A percentile compares a stretch with the other conserved stretches of the same genome.
Conservation (phyloP, 1,140 invertebrate species). For the Aphidius gifuensis region DNA sequence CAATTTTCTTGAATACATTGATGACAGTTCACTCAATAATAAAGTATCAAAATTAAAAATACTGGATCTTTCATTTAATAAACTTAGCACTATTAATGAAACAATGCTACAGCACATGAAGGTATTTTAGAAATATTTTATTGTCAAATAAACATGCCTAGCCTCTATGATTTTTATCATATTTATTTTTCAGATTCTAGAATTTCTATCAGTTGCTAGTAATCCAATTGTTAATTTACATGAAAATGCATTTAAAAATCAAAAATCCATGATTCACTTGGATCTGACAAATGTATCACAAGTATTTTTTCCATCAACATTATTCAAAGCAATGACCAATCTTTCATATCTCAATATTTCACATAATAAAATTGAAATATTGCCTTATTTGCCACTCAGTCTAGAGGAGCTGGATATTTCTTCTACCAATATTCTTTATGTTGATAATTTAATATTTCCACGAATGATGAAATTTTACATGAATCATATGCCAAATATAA, state of each 20-base stretch:
- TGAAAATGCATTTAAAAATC: conserved; percentile 42
- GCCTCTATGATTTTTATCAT: not conserved
- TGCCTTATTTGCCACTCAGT: conserved; percentile 39
- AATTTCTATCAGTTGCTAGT: conserved; percentile 43
- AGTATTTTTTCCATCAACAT: conserved; percentile 33
- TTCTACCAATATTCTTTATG: conserved; percentile 36
- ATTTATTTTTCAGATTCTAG: conserved; percentile 37
- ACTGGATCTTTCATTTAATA: conserved; percentile 48
- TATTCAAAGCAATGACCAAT: conserved; percentile 42
- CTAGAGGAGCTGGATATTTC: conserved; percentile 45
- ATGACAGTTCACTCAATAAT: conserved; percentile 46
- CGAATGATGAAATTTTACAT: conserved; percentile 35
- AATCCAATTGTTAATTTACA: conserved; percentile 50
- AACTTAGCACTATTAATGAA: conserved; percentile 44
- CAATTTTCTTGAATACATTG: conserved; percentile 47
- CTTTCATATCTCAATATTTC: conserved; percentile 44
- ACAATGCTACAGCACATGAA: conserved; percentile 50
- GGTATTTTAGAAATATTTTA: conserved; percentile 32
- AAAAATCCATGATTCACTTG: conserved; percentile 36
- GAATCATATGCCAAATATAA: conserved; percentile 44
- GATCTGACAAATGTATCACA: conserved; percentile 43
- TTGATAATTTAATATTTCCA: conserved; percentile 38
- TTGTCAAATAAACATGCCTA: not conserved
- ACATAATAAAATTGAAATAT: conserved; percentile 40
- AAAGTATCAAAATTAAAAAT: conserved; percentile 42